Percentiles rank a stretch among this genome's conserved stretches.
Evolutionary conservation across 2,797 vertebrate genomes (phyloP).

Genomic region (Bovichtus variegatus): DNA sequence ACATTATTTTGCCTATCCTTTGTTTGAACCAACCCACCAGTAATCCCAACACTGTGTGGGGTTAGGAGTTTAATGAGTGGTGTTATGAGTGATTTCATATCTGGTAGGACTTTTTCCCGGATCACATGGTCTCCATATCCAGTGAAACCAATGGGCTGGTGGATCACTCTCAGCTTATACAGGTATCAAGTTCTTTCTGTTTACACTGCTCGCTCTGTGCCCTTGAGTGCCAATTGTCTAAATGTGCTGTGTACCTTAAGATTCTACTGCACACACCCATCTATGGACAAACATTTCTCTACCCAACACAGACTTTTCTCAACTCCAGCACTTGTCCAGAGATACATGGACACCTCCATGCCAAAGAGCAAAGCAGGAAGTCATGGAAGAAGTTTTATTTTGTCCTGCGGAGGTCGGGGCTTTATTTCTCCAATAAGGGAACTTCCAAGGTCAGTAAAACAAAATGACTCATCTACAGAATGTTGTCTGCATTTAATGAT

Average conservation of each 20-base stretch:
- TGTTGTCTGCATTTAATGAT: background rate
- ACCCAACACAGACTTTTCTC: constrained; percentile 91
- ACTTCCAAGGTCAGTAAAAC: constrained; percentile 92
- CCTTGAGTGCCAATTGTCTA: constrained; percentile 11
- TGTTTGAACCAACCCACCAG: constrained; percentile 7
- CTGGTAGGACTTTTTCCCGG: constrained; percentile 95
- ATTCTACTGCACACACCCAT: constrained; percentile 5
- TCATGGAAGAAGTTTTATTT: constrained; percentile 97
- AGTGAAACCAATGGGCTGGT: constrained; percentile 89
- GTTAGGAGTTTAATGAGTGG: background rate
- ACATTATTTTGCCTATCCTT: background rate
- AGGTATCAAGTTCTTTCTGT: constrained; percentile 84
- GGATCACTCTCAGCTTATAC: constrained; percentile 90
- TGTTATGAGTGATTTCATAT: constrained; percentile 54
- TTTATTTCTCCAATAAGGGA: constrained; percentile 98
- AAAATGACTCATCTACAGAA: background rate
- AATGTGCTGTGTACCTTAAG: constrained; percentile 25
- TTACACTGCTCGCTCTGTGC: constrained; percentile 20
- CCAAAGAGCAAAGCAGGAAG: constrained; percentile 95
- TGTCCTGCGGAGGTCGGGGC: constrained; percentile 95
- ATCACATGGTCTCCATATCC: constrained; percentile 94
- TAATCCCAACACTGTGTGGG: background rate
- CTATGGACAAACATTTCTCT: constrained; percentile 43
- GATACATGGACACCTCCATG: constrained; percentile 94
- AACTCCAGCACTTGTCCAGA: constrained; percentile 96